phyloP scores from a whole-genome alignment of 2,113 vertebrate genomes.

The Martes martes region DNA sequence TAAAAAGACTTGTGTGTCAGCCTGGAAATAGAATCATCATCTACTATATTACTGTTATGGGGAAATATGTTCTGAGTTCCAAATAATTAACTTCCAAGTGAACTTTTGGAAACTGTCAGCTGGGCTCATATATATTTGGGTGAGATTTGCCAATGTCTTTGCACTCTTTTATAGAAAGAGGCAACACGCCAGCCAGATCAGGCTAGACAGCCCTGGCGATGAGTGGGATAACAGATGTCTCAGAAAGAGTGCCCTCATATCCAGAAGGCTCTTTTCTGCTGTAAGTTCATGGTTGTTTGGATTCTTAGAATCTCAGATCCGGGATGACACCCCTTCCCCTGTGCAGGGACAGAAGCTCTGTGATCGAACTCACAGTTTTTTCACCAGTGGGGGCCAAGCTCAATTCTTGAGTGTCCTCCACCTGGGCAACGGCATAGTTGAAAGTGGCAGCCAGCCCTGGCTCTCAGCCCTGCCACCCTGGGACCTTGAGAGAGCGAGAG shows the following conservation, averaged over 20 bases:
- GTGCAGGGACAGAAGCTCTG: not conserved
- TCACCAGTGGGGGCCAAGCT: not conserved
- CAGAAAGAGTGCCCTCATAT: not conserved
- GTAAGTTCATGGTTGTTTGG: not conserved
- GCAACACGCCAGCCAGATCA: slow-evolving; percentile 47
- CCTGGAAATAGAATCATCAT: slow-evolving; percentile 46
- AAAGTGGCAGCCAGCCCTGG: slow-evolving; percentile 42
- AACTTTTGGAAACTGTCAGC: slow-evolving; percentile 61
- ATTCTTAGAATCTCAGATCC: slow-evolving; percentile 24
- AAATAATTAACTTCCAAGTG: slow-evolving; percentile 73
- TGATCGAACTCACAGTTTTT: not conserved
- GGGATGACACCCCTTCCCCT: not conserved
- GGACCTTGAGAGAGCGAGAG: not conserved
- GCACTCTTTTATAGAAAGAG: slow-evolving; percentile 36
- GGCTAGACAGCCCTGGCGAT: slow-evolving; percentile 38
- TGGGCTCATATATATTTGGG: slow-evolving; percentile 52
- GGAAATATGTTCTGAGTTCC: slow-evolving; percentile 68
- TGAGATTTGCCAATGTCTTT: slow-evolving; percentile 49
- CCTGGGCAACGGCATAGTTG: not conserved
- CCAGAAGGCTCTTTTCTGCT: slow-evolving; percentile 8
- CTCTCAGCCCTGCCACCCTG: not conserved
- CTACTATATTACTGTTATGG: slow-evolving; percentile 57
- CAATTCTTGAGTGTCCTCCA: slow-evolving; percentile 38
- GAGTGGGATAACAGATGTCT: slow-evolving; percentile 60
- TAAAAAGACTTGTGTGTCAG: slow-evolving; percentile 35